Base-by-base conservation (phyloP, 2,888 invertebrate genomes). In the Acrobeloides nanus region DNA sequence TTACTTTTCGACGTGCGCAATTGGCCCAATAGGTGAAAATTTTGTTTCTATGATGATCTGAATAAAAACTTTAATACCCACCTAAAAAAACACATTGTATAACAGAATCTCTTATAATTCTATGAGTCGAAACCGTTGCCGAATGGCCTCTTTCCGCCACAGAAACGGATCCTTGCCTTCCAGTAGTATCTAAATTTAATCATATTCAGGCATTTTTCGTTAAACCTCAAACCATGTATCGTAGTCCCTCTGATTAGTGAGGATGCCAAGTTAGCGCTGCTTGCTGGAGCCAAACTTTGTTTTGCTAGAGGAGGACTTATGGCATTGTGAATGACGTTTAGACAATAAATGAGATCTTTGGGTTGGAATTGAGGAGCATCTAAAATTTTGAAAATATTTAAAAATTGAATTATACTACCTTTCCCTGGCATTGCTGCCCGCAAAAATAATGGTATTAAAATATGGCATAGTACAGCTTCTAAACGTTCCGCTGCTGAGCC, bases 361-460 rank as follows among this genome's bases (percentile, higher is more conserved):
- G 86, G 85, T 44, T 88, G 82, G 72, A 97, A 81, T 62, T 85
- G 84, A 1, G 89, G 87, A 31, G 88, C 85, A 74, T 92, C 90
- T 29, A 29, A 29, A n/a, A 10, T 10, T 29, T 29, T 10, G 31
- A 29, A 29, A 29, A 10, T 29, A n/a, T 29, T 29, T 50, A 23
- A 38, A 38, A n/a, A 8, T 29, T 7, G 8, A 6, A 26, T 15
- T 17, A 6, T 4, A 3, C 1, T n/a, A 87, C 88, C 92, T 81
- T 88, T 89, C 46, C 90, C 81, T 2, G 93, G 92, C 68, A 88
- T 88, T 18, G 93, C 93, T 24, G 93, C 89, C 62, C 92, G 81
- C 60, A 97, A 80, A 76, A 93, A 92, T 50, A 97, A 80, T 0
- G 97, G 97, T 81, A 97, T 86, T 55, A 97, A 82, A 55, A 97